Evolutionary conservation across 2,113 vertebrate genomes (phyloP), one percentile per base, ranked within the genome.

Genomic region (Tenebrosternarchus preto): DNA sequence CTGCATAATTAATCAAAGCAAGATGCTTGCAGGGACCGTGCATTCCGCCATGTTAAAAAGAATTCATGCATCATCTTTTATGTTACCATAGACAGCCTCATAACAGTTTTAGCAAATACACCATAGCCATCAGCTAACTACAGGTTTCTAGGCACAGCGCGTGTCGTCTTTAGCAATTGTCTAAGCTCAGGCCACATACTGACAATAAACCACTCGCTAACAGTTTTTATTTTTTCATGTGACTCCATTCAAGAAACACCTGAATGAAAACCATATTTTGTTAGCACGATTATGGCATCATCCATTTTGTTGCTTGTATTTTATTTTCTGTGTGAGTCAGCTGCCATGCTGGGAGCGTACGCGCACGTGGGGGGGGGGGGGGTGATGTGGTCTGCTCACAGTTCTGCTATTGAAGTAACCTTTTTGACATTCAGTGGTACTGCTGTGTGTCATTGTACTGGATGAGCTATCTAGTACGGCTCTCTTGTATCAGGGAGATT

Each of bases 321-420:
- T 50, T 12, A n/a, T n/a, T n/a, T 15, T 12, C 2, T 50, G 43
- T 50, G 12, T 50, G 11, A 15, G 43, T 50, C 43, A 9, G 43
- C 43, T 50, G 43, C 77, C 55, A 77, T 83, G 82, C 83, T 85
- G 77, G 3, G 36, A 17, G 43, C 53, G 50, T 78, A 77, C 73
- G 75, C 80, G 80, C 76, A 74, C 66, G 36, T 67, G 61, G 66
- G 69, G 56, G 29, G 17, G 20, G 36, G 59, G 64, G 43, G 1
- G 63, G 33, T 70, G 64, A 36, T 29, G 60, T 67, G n/a, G 83
- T 82, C 22, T 20, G 31, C 86, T 50, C 19, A 66, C 80, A 60
- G 60, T 53, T 20, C 19, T 12, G 74, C 69, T 53, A 43, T 17
- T 33, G 72, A 80, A 57, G 63, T 55, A 76, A 76, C 56, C 70